These are phyloP conservation scores for Pantherophis alleghaniensis DNA, from an alignment of 2,797 vertebrate genomes.

Conservation along the genomic window DNA sequence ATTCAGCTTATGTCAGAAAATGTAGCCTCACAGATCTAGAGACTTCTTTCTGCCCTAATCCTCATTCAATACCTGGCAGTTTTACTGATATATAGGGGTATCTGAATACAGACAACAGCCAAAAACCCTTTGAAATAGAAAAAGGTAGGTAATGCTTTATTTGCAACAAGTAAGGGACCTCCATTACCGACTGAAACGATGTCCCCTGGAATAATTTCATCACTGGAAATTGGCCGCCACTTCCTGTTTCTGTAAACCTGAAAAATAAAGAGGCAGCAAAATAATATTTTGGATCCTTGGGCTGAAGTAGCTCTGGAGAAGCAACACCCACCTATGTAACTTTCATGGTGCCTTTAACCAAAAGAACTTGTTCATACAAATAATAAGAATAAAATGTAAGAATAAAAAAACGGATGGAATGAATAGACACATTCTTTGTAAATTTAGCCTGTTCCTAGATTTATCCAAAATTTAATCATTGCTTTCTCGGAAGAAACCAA, in stretches of 20 bases:
- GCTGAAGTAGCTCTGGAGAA: neutral
- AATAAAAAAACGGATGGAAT: neutral
- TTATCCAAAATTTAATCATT: neutral
- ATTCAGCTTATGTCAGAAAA: neutral
- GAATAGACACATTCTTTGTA: neutral
- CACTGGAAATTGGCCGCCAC: slow-evolving; percentile 93
- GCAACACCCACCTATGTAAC: neutral
- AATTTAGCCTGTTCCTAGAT: neutral
- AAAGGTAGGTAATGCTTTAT: neutral
- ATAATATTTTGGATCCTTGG: accelerated
- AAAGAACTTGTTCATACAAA: neutral
- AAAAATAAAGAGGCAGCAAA: neutral
- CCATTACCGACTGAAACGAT: slow-evolving; percentile 88
- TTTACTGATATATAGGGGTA: neutral
- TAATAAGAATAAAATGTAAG: neutral
- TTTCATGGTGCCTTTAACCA: neutral
- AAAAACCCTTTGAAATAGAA: neutral
- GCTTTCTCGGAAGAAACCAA: neutral
- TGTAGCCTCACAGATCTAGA: neutral
- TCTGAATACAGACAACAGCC: neutral
- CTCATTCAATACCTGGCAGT: neutral
- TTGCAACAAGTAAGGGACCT: neutral
- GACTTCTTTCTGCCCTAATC: neutral
- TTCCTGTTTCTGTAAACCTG: slow-evolving; percentile 96
- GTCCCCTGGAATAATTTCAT: slow-evolving; percentile 92